Evolutionary conservation across 2,797 vertebrate species (phyloP).

Genomic region (Poecilia gillii): DNA sequence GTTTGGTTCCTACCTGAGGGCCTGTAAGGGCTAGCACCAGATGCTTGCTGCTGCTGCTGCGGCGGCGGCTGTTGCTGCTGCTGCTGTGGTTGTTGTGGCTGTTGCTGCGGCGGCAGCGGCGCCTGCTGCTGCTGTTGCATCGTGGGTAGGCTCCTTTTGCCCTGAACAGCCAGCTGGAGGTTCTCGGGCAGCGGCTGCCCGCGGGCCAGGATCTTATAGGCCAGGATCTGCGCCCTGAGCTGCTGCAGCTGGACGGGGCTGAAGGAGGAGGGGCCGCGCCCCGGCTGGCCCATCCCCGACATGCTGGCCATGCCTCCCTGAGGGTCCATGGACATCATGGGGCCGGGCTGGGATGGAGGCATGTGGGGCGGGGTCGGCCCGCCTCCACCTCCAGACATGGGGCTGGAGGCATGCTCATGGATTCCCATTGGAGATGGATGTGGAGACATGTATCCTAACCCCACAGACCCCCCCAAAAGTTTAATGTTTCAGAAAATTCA

Average conservation of each 20-base stretch:
- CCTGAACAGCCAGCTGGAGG: conserved; percentile 96
- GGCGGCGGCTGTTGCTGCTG: conserved; percentile 8
- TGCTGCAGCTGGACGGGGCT: conserved; percentile 96
- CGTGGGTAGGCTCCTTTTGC: conserved; percentile 93
- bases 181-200: conserved; percentile 96
- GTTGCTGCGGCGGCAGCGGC: conserved; percentile 42
- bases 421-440: conserved; percentile 93
- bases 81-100: conserved; percentile 74
- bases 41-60: conserved; percentile 62
- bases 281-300: conserved; percentile 85
- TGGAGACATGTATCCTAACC: conserved; percentile 93
- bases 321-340: conserved; percentile 89
- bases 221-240: conserved; percentile 96
- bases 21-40: conserved; percentile 83
- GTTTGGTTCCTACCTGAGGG: conserved; percentile 79
- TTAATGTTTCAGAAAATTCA: not conserved
- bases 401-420: conserved; percentile 93
- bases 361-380: conserved; percentile 95
- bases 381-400: conserved; percentile 90
- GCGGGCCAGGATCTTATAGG: conserved; percentile 96
- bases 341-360: conserved; percentile 85
- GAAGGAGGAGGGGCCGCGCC: conserved; percentile 91
- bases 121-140: conserved; percentile 87
- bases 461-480: not conserved
- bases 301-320: conserved; percentile 80